These are phyloP conservation scores for Ditula angustiorana DNA, from an alignment of 2,888 invertebrate genomes.

Conservation along the genomic window DNA sequence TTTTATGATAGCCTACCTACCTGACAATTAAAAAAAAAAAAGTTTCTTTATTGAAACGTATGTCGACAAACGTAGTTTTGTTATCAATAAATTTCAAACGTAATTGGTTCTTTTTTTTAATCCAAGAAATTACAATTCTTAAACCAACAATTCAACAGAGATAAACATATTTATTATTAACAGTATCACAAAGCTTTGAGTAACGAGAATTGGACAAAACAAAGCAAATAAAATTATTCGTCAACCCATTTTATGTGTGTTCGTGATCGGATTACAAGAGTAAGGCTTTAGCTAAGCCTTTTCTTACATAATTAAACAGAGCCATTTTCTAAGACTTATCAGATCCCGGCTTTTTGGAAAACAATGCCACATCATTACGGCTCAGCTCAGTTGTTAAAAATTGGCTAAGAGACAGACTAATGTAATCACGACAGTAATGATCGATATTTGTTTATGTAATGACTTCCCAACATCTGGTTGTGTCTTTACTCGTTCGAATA, in stretches of 20 bases:
- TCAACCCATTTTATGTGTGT: constrained; percentile 34
- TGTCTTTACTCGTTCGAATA: too few species aligned
- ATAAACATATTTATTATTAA: not conserved
- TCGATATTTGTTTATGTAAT: too few species aligned
- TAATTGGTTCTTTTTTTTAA: too few species aligned
- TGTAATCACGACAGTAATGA: too few species aligned
- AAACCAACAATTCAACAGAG: not conserved
- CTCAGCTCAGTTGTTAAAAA: constrained; percentile 8
- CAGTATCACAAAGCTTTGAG: not conserved
- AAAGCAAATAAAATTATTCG: constrained; percentile 31
- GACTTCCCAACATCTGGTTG: too few species aligned
- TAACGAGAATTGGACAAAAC: constrained; percentile 3
- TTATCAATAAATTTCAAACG: too few species aligned
- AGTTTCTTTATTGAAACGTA: too few species aligned
- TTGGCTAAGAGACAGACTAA: too few species aligned
- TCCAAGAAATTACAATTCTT: too few species aligned
- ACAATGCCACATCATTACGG: constrained; percentile 27
- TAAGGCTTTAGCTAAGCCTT: constrained; percentile 21
- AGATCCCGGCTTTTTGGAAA: constrained; percentile 24
- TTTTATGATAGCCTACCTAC: too few species aligned
- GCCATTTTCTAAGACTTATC: constrained; percentile 27
- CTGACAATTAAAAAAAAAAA: too few species aligned
- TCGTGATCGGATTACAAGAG: constrained; percentile 34
- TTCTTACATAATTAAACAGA: constrained; percentile 38
- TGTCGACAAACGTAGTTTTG: too few species aligned